These are phyloP conservation scores for Mesoligia furuncula DNA, from an alignment of 2,888 invertebrate genomes.

Conservation along the genomic window DNA sequence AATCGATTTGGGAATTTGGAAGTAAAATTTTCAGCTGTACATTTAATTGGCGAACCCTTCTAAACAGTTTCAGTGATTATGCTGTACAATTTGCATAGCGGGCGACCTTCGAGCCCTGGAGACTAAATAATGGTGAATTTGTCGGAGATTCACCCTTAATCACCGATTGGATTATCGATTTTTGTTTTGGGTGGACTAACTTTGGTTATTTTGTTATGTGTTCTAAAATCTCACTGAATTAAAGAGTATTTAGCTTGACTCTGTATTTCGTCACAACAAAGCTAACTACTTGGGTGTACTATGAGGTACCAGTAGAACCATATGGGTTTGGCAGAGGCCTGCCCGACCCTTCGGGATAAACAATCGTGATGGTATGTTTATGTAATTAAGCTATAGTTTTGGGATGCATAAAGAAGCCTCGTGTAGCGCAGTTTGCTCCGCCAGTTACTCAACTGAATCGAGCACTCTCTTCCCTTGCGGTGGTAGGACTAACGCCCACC, in stretches of 20 bases:
- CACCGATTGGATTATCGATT: constrained; percentile 56
- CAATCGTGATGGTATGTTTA: background rate
- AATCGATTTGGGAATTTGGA: constrained; percentile 79
- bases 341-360: background rate
- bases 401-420: no score
- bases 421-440: no score
- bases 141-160: constrained; percentile 50
- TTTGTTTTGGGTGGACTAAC: constrained; percentile 30
- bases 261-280: background rate
- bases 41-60: constrained; percentile 83
- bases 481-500: no score
- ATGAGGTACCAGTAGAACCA: background rate
- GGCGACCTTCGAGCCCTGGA: constrained; percentile 60
- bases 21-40: constrained; percentile 81
- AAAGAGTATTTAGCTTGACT: background rate
- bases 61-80: constrained; percentile 82
- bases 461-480: no score
- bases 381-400: background rate
- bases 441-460: no score
- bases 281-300: background rate
- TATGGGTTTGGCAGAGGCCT: background rate
- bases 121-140: constrained; percentile 57
- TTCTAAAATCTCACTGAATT: background rate
- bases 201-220: constrained; percentile 17
- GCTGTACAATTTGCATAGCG: constrained; percentile 81